These are phyloP conservation scores for Hesperia comma DNA, from an alignment of 2,888 invertebrate species.

Conservation along the genomic window DNA sequence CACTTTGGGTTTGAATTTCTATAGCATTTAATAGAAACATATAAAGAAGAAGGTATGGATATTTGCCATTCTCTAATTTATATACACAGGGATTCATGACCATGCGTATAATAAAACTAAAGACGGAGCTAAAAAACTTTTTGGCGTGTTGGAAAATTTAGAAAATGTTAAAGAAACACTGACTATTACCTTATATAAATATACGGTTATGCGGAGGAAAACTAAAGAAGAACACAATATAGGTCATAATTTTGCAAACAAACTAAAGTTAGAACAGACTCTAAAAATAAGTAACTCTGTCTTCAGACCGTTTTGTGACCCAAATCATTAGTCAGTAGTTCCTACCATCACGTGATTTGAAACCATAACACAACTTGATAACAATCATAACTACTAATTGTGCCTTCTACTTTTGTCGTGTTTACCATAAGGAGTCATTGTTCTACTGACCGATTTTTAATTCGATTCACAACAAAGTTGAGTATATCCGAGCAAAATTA, in stretches of 20 bases:
- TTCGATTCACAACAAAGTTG: neutral
- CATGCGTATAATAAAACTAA: too few relatives aligned
- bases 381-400: conserved; percentile 21
- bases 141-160: too few relatives aligned
- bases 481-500: too few relatives aligned
- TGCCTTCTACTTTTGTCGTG: conserved; percentile 21
- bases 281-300: conserved; percentile 14
- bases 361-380: conserved; percentile 22
- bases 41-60: too few relatives aligned
- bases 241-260: too few relatives aligned
- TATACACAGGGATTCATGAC: too few relatives aligned
- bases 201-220: too few relatives aligned
- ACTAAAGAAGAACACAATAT: too few relatives aligned
- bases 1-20: conserved; percentile 10
- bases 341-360: conserved; percentile 16
- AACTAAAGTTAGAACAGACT: neutral
- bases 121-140: too few relatives aligned
- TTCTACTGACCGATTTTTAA: conserved; percentile 15
- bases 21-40: neutral
- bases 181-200: too few relatives aligned
- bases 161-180: too few relatives aligned
- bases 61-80: too few relatives aligned
- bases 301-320: neutral
- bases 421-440: conserved; percentile 21
- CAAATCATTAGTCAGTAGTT: conserved; percentile 14